phyloP scores from a whole-genome alignment of 2,888 invertebrate species.

The Melieria omissa region DNA sequence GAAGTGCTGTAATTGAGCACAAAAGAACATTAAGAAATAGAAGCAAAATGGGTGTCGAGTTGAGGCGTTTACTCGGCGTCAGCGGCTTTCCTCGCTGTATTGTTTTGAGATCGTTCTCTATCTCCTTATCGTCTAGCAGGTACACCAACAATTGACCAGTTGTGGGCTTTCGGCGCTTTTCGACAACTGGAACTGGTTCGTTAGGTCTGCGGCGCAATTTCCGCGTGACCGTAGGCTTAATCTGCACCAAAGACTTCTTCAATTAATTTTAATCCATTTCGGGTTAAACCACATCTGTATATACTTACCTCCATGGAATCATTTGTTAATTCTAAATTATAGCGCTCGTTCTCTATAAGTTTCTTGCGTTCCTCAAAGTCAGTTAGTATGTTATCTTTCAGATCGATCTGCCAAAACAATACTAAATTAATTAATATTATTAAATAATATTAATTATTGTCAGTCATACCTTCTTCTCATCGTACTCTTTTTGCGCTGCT shows the following conservation, averaged over 20 bases:
- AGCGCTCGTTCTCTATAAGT: conserved; percentile 87
- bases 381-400: conserved; percentile 86
- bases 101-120: conserved; percentile 85
- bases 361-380: conserved; percentile 94
- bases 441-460: conserved; percentile 2
- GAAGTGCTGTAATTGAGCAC: conserved; percentile 61
- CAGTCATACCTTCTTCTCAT: conserved; percentile 83
- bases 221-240: conserved; percentile 95
- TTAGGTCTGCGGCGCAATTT: conserved; percentile 92
- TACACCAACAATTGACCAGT: conserved; percentile 88
- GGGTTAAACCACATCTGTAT: neutral
- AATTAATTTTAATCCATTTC: neutral
- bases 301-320: conserved; percentile 80
- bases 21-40: neutral
- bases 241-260: conserved; percentile 65
- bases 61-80: conserved; percentile 65
- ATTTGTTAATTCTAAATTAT: conserved; percentile 89
- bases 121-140: conserved; percentile 87
- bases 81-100: conserved; percentile 74
- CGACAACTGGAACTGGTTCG: conserved; percentile 89
- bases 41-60: neutral
- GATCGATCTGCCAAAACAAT: conserved; percentile 68
- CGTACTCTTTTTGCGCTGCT: conserved; percentile 90
- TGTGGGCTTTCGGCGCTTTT: conserved; percentile 86
- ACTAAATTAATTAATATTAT: conserved; percentile 6